phyloP scores from a whole-genome alignment of 2,888 invertebrate genomes.

The Machimus atricapillus region DNA sequence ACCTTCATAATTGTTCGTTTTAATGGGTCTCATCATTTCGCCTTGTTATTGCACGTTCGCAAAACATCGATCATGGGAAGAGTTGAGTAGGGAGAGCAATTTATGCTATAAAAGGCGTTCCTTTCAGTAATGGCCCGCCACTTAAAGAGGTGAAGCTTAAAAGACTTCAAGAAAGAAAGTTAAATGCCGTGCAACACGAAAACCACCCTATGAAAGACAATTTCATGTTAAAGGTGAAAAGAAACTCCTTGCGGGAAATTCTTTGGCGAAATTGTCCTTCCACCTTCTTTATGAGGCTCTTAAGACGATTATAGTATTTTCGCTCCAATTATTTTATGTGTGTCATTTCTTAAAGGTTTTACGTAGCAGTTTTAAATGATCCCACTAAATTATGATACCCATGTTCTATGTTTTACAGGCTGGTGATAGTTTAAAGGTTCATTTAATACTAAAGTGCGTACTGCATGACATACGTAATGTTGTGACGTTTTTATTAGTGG shows the following conservation, averaged over 20 bases:
- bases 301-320: background rate
- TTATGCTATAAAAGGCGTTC: background rate
- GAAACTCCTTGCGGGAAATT: background rate
- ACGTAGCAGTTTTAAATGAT: background rate
- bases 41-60: background rate
- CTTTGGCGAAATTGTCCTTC: background rate
- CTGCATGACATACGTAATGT: no score
- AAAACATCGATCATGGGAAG: background rate
- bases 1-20: background rate
- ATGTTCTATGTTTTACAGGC: background rate
- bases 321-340: background rate
- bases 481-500: no score
- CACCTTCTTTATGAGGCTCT: background rate
- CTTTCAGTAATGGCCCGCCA: background rate
- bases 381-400: background rate
- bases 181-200: slow-evolving; percentile 31
- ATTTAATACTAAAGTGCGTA: no score
- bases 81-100: background rate
- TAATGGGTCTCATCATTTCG: background rate
- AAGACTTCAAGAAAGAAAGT: background rate
- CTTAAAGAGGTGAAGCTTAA: slow-evolving; percentile 24
- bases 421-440: background rate
- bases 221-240: slow-evolving; percentile 1
- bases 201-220: background rate
- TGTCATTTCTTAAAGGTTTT: background rate